phyloP scores from a whole-genome alignment of 23 tunicate species.

The Oikopleura vanhoeffeni region DNA sequence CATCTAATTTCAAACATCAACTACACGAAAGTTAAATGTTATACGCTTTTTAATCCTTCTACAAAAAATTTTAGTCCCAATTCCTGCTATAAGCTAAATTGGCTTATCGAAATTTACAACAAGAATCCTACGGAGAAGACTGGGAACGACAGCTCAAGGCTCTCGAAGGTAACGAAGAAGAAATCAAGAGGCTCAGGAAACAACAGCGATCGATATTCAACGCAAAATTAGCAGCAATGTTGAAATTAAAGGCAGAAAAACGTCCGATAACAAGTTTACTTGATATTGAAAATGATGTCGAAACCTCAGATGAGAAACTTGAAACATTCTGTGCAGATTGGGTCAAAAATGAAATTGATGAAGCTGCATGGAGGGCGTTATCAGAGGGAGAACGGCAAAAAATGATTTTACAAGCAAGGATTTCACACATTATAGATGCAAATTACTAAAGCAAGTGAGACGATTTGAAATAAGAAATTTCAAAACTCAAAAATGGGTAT shows the following conservation, averaged over 20 bases:
- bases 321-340: conserved; percentile 8
- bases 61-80: too few relatives aligned
- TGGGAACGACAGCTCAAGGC: background rate
- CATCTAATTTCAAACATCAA: too few relatives aligned
- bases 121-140: conserved; percentile 7
- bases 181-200: background rate
- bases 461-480: too few relatives aligned
- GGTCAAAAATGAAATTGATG: conserved; percentile 9
- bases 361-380: background rate
- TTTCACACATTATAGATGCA: too few relatives aligned
- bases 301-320: background rate
- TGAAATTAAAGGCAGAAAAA: background rate
- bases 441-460: too few relatives aligned
- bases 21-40: too few relatives aligned
- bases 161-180: conserved; percentile 12
- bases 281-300: background rate
- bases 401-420: too few relatives aligned
- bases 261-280: background rate
- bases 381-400: background rate
- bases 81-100: background rate
- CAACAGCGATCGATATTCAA: background rate
- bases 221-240: background rate
- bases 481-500: too few relatives aligned
- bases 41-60: too few relatives aligned
- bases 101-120: background rate